A percentile compares a stretch with the other conserved stretches of the same genome.
Conservation (phyloP, 1,140 invertebrate genomes). For the Elysia chlorotica region DNA sequence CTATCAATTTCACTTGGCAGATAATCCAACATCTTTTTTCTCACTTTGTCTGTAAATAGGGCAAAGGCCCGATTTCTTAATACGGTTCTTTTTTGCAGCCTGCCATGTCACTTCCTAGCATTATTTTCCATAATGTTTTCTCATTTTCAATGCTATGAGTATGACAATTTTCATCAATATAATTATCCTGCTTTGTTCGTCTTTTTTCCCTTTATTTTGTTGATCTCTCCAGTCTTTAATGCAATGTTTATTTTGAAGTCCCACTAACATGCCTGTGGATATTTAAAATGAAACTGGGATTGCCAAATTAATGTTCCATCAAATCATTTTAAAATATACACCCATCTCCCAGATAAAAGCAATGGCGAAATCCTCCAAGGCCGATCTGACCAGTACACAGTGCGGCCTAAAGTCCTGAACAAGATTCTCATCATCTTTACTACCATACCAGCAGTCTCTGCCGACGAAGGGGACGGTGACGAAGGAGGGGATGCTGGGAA, state of each 20-base stretch:
- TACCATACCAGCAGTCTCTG: too few species aligned
- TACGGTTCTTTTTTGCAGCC: too few species aligned
- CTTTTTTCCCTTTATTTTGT: background rate
- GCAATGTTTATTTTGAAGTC: background rate
- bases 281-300: background rate
- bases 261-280: background rate
- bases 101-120: too few species aligned
- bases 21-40: background rate
- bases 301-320: background rate
- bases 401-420: background rate
- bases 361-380: background rate
- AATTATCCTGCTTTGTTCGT: background rate
- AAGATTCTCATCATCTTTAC: constrained; percentile 8
- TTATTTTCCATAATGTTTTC: too few species aligned
- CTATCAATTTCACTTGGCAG: too few species aligned
- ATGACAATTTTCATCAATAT: too few species aligned
- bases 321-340: background rate
- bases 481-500: too few species aligned
- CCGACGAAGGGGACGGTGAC: too few species aligned
- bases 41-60: background rate
- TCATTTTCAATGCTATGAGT: too few species aligned
- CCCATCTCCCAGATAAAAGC: background rate
- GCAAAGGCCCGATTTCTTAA: background rate
- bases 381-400: background rate
- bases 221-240: background rate